Evolutionary conservation across 1,140 invertebrate species (phyloP).

Genomic region (Calliopsis andreniformis): DNA sequence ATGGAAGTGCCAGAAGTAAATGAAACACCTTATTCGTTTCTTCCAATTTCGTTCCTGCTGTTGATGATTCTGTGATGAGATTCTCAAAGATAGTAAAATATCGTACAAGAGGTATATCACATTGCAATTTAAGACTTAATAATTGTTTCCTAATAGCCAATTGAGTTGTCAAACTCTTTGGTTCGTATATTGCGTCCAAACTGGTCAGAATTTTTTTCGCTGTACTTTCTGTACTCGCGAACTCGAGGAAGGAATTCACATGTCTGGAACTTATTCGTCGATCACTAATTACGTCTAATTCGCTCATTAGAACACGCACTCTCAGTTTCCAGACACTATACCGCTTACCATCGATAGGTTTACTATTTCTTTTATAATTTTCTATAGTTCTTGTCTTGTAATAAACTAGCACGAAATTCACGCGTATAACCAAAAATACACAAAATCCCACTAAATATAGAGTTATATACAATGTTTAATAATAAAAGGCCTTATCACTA

Average conservation of each 20-base stretch:
- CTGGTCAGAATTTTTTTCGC: neutral
- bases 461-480: no score
- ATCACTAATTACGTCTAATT: neutral
- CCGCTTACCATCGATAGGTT: no score
- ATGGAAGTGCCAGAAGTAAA: conserved; percentile 7
- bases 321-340: no score
- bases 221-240: neutral
- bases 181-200: neutral
- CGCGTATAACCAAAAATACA: no score
- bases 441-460: no score
- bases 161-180: conserved; percentile 24
- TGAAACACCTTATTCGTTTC: conserved; percentile 19
- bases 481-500: no score
- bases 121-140: conserved; percentile 30
- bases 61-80: conserved; percentile 12
- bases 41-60: conserved; percentile 29
- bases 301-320: neutral
- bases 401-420: no score
- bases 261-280: neutral
- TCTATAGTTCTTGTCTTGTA: no score
- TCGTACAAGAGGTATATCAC: neutral
- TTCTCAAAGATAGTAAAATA: conserved; percentile 26
- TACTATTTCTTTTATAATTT: no score
- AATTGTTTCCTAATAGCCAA: conserved; percentile 20
- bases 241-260: neutral